Percentiles rank a stretch among this genome's conserved stretches.
phyloP scores from a whole-genome alignment of 2,888 invertebrate genomes.

The Ormia ochracea region DNA sequence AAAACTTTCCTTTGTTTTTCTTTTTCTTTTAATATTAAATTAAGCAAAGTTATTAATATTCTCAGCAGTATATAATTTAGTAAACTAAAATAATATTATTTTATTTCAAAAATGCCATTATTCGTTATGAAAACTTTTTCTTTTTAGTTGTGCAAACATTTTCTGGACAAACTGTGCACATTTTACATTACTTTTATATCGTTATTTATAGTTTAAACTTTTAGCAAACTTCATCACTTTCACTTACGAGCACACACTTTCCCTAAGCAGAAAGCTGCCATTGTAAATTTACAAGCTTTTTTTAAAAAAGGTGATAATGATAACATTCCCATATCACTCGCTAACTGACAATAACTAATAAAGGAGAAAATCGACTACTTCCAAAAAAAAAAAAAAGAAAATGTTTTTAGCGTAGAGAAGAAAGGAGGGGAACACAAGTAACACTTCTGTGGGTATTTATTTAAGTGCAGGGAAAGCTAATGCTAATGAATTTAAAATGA shows the following conservation, averaged over 20 bases:
- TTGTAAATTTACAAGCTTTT: constrained; percentile 14
- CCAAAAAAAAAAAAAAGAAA: neutral
- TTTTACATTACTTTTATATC: neutral
- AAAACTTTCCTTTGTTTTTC: too few relatives aligned
- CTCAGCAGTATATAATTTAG: too few relatives aligned
- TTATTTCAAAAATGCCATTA: too few relatives aligned
- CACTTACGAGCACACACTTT: neutral
- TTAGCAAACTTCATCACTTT: neutral
- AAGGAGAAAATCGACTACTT: neutral
- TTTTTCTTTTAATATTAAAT: too few relatives aligned
- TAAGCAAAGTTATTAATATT: too few relatives aligned
- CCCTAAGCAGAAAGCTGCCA: neutral
- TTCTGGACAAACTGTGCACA: neutral
- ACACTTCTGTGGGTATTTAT: neutral
- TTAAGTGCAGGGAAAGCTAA: neutral
- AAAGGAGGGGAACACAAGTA: neutral
- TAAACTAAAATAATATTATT: too few relatives aligned
- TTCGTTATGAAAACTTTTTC: neutral
- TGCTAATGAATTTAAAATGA: constrained; percentile 3
- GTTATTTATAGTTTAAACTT: constrained; percentile 32
- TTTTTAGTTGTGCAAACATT: neutral
- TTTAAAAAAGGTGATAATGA: constrained; percentile 47
- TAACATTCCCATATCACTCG: neutral
- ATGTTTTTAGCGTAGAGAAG: neutral
- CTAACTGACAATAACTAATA: constrained; percentile 26